These are phyloP conservation scores for Dendropsophus ebraccatus DNA, from an alignment of 2,113 vertebrate genomes.

Conservation along the genomic window DNA sequence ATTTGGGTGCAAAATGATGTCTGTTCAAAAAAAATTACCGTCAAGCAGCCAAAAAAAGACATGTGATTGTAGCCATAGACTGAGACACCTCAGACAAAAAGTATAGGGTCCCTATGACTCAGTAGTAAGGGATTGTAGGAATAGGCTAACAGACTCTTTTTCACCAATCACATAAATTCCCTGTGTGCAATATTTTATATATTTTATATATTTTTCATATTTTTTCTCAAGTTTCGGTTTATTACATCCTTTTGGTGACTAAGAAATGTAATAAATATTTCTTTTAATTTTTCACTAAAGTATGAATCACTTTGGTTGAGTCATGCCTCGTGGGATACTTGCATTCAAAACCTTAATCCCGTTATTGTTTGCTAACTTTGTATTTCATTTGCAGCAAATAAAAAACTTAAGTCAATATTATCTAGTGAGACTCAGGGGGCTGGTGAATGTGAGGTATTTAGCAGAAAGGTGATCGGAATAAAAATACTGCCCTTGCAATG, in stretches of 20 bases:
- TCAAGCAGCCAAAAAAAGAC: too few species aligned
- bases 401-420: conserved; percentile 49
- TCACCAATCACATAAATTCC: not conserved
- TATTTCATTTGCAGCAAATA: conserved; percentile 32
- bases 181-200: not conserved
- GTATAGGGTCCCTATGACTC: not conserved
- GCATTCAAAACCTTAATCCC: conserved; percentile 3
- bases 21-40: too few species aligned
- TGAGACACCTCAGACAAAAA: not conserved
- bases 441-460: conserved; percentile 17
- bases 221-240: not conserved
- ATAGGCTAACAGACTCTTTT: not conserved
- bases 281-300: conserved; percentile 33
- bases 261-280: not conserved
- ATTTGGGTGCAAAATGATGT: too few species aligned
- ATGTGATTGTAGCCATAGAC: too few species aligned
- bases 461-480: not conserved
- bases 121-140: not conserved
- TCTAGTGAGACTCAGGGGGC: conserved; percentile 17
- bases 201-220: too few species aligned
- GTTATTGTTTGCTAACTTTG: conserved; percentile 48
- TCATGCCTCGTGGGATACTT: conserved; percentile 29
- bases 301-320: conserved; percentile 20
- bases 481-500: not conserved
- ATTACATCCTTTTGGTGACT: not conserved